Evolutionary conservation across 2,888 invertebrate genomes (phyloP), one percentile per base, ranked within the genome.

Genomic region (Graphium colonna): DNA sequence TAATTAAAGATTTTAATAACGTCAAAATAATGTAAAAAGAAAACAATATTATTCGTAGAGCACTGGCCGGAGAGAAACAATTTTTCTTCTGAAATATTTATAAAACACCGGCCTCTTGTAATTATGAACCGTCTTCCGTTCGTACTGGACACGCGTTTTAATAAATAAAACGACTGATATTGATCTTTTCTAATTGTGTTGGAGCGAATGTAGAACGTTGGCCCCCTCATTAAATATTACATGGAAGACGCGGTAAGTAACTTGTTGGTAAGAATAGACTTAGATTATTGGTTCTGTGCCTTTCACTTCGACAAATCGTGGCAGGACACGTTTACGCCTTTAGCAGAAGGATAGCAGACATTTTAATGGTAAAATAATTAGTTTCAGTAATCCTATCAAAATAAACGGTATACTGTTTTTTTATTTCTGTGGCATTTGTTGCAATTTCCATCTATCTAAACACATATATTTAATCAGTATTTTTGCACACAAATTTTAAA

Each of bases 171-270:
- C 63, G 65, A 65, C 62, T 67, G 65, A 62, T 85, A 85, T 85
- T 82, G 85, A 84, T 84, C 82, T 78, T 75, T 80, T 82, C 77
- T 82, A 84, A 84, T 84, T 82, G 76, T 80, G 73, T 76, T 76
- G 73, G 71, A 73, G 69, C 71, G 69, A 74, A 76, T 67, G 77
- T 73, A 72, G 75, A 66, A 64, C 69, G 72, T 65, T 68, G 60
- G 71, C 65, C 69, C 65, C 63, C 70, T 79, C 83, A 85, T 86
- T 78, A 85, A 85, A 82, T 85, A 86, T 85, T 85, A 72, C 75
- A 77, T 70, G 69, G 76, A 75, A 75, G 68, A 75, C 63, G 62
- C 71, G 67, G 74, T 72, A 73, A 78, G 73, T 77, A 75, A 78
- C 75, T 75, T 77, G 79, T 79, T 73, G 65, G 67, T 68, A 63